Conservation (phyloP, 2,888 invertebrate genomes). For the Epinotia brunnichana region DNA sequence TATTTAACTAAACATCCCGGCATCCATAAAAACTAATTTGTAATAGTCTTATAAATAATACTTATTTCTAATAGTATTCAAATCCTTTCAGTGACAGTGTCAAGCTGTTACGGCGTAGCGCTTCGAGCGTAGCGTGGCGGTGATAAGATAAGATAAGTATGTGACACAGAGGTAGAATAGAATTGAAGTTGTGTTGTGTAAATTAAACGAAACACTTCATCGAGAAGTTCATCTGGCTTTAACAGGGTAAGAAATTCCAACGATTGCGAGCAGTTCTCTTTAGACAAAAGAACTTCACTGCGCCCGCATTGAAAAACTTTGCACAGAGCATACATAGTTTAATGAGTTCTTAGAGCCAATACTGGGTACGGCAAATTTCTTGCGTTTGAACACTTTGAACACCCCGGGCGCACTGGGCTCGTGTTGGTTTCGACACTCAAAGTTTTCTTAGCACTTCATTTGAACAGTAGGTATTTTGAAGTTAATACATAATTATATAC, state of each 20-base stretch:
- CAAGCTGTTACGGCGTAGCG: too few relatives aligned
- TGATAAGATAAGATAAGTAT: too few relatives aligned
- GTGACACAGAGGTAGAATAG: background rate
- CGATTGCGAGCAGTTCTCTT: conserved; percentile 31
- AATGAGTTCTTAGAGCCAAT: conserved; percentile 59
- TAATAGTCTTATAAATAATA: background rate
- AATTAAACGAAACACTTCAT: background rate
- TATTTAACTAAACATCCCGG: too few relatives aligned
- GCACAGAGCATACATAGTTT: conserved; percentile 60
- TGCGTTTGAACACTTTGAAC: background rate
- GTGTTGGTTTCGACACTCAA: background rate
- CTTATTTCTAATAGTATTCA: too few relatives aligned
- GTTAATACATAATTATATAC: too few relatives aligned
- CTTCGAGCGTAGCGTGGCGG: too few relatives aligned
- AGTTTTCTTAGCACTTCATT: background rate
- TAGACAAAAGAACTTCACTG: conserved; percentile 47
- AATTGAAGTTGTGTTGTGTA: background rate
- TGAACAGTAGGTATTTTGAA: too few relatives aligned
- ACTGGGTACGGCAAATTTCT: conserved; percentile 22
- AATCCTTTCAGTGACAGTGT: background rate
- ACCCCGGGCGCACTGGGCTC: background rate
- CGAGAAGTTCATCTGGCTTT: background rate
- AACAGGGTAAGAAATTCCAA: conserved; percentile 6
- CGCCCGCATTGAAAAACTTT: conserved; percentile 66
- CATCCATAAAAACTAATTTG: background rate